These are phyloP conservation scores for Trematomus loennbergii DNA, from an alignment of 2,113 vertebrate species.

Conservation along the genomic window DNA sequence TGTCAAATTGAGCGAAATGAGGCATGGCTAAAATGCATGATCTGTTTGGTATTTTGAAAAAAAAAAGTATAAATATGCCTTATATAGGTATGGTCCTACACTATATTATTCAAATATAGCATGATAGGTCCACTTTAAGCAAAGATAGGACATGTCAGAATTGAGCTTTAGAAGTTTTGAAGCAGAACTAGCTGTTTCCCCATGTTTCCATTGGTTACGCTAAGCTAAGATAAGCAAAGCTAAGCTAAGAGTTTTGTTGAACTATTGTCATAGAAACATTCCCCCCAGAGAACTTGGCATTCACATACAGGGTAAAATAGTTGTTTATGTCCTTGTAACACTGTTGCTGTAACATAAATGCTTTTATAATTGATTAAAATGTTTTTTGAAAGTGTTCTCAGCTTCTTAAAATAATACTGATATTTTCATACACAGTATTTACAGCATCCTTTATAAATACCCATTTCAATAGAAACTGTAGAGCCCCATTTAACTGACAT, in stretches of 20 bases:
- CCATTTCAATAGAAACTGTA: constrained; percentile 74
- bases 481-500: constrained; percentile 79
- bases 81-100: no score
- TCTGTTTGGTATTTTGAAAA: no score
- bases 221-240: constrained; percentile 14
- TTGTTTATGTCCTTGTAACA: neutral
- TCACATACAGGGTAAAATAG: neutral
- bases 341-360: neutral
- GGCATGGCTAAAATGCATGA: no score
- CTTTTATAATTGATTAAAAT: constrained; percentile 10
- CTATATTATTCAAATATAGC: no score
- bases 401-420: constrained; percentile 81
- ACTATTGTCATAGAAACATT: neutral
- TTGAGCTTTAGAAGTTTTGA: neutral
- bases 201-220: neutral
- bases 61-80: no score
- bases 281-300: neutral
- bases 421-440: constrained; percentile 87
- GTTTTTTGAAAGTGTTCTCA: constrained; percentile 70
- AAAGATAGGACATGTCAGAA: neutral
- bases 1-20: no score
- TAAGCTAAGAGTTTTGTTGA: constrained; percentile 6
- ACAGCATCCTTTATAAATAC: constrained; percentile 84
- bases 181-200: neutral
- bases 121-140: no score